Base-by-base conservation (phyloP, 2,797 vertebrate species). In the Vespertilio murinus region DNA sequence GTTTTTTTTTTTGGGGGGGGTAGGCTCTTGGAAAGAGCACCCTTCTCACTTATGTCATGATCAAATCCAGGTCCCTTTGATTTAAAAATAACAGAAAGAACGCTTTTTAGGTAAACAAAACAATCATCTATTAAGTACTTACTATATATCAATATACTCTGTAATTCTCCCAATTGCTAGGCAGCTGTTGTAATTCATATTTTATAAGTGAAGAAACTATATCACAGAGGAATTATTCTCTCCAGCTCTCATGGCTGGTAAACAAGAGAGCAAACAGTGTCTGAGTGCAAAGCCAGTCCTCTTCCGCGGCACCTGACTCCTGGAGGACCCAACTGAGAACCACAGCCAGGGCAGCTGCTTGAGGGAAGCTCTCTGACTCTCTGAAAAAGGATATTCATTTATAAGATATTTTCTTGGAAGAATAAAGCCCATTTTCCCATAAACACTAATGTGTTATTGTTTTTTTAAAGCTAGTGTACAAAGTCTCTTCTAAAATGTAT, bases 141-240 rank as follows among this genome's bases (percentile, higher is more conserved):
- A 67, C 38, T 56, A 18, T 8, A 30, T 28, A 47, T 35, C 54
- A 67, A 12, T 35, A 49, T 17, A 13, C 6, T 82, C 79, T 30
- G 70, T 40, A 23, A 70, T 33, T 73, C 56, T 61, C 81, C 38
- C 59, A 61, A 54, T 30, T 75, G 8, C 38, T 35, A 22, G 86
- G 42, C 73, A 74, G 45, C 65, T 88, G 47, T 49, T 74, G 49
- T 17, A 88, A 52, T 65, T 88, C 25, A n/a, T 67, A 65, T 79
- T 85, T 95, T 65, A 86, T 71, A 91, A 85, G 64, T 86, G n/a
- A 91, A 93, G 70, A 94, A 79, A 75, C 7, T 69, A 20, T 23
- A 40, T 91, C 25, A 28, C 38, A 23, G 8, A 64, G 18, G 6
- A 74, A 18, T 40, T 59, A 61, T 56, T 79, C 59, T 85, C 45